Base-by-base conservation (phyloP, 2,888 invertebrate genomes). In the Athalia rosae region DNA sequence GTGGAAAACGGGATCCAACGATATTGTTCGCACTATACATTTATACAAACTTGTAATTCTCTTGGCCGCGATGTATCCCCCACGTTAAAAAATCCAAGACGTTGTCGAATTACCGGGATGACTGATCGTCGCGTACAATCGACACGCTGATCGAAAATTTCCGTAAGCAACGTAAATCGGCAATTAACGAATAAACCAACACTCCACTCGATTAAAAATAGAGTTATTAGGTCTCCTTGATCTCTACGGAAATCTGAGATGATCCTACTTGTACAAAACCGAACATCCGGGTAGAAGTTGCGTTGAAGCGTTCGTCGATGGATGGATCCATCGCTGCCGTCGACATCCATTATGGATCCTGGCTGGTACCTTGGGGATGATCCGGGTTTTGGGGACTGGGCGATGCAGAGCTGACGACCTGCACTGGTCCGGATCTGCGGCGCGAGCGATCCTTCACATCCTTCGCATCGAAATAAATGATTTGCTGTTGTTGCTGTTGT, bases 21-120 rank as follows among this genome's bases (percentile, higher is more conserved):
- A 87, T 84, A 85, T 84, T 87, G 87, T 84, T 85, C 85, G 84
- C 87, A 79, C 77, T 89, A 88, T 88, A 88, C 88, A 89, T 89
- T 87, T 89, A 86, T 89, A 88, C 88, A 87, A 87, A 84, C 83
- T 85, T 83, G 83, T 84, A 82, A 81, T 85, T 79, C 80, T 77
- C 78, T 64, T 48, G 78, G 56, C 76, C 63, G 73, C 74, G 62
- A 63, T 64, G 43, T 58, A 7, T 71, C n/a, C 45, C 58, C 13
- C 58, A 13, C 58, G 13, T 71, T 58, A 5, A 53, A 67, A 50
- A 43, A 71, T 13, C 58, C n/a, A 45, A 7, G 11, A 71, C 67
- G 50, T 58, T 71, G 71, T 58, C 15, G 41, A 41, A 9, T 11
- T 41, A 9, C 9, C 8, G 11, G 58, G 58, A 13, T 13, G 58